A percentile compares a stretch with the other conserved stretches of the same genome.
Evolutionary conservation across 2,888 invertebrate genomes (phyloP).

Genomic region (Caenorhabditis sp.): DNA sequence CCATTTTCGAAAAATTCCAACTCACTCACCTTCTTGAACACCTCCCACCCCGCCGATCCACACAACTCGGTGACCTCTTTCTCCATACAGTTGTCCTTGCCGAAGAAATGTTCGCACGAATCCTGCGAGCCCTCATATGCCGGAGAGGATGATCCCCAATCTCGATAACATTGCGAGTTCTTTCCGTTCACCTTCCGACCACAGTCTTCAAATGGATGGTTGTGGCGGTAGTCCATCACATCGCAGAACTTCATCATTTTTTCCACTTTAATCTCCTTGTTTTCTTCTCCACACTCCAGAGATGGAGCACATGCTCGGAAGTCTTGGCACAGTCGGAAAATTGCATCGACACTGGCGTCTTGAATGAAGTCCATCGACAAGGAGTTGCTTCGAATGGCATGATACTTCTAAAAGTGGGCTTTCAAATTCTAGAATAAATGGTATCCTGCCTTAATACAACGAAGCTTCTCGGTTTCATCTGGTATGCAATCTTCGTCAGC

Average conservation of each 20-base stretch:
- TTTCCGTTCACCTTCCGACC: neutral
- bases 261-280: neutral
- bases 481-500: neutral
- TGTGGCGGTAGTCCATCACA: neutral
- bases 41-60: neutral
- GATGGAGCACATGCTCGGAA: neutral
- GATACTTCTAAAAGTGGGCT: neutral
- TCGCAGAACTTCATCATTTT: slow-evolving; percentile 9
- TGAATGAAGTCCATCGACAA: neutral
- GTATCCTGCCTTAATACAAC: neutral
- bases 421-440: neutral
- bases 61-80: neutral
- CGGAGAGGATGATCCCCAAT: neutral
- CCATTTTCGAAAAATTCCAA: neutral
- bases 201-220: neutral
- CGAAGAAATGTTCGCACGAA: neutral
- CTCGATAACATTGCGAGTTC: neutral
- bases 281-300: neutral
- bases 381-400: neutral
- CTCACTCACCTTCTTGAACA: neutral
- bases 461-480: neutral
- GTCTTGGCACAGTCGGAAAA: neutral
- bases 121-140: neutral
- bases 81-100: slow-evolving; percentile 7
- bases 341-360: neutral